Base-by-base conservation (phyloP, 2,888 invertebrate species). In the Tromatobia lineatoria region DNA sequence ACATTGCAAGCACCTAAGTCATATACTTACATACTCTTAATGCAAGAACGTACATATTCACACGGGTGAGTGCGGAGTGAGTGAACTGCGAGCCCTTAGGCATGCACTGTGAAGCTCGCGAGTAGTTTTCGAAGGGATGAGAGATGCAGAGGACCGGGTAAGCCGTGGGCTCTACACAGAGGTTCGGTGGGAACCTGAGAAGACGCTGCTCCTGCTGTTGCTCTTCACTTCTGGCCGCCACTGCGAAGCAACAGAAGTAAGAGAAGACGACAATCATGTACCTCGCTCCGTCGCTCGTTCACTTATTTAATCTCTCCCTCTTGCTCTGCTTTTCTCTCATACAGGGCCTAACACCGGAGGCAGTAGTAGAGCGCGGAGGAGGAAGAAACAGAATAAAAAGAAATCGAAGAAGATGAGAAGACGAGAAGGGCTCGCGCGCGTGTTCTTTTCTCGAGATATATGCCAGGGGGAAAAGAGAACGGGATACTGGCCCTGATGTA, bases 131-230 rank as follows among this genome's bases (percentile, higher is more conserved):
- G 70, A 79, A 84, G 81, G 81, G 78, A 84, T 82, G 81, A 82
- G 82, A 57, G 74, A 75, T 74, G 70, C 7, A 7, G 59, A 71
- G 75, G 74, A 81, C 74, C 81, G 78, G 80, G 78, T 77, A 74
- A 69, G 82, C 71, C 75, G 81, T 75, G 59, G 69, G 64, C 74
- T 52, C 59, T 34, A 54, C 70, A 45, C 71, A 29, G 42, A 61
- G 66, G 87, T 89, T 87, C 89, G 89, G 90, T 91, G 91, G 91
- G 91, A 91, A 91, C 91, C 88, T 87, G 90, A 91, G 91, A 91
- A 90, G 89, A 86, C 82, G 89, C 86, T 88, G 87, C 89, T 81
- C 88, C 86, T 85, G 86, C 57, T 75, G 78, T 76, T 80, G 87
- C 87, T 85, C 85, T 69, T 80, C 83, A 81, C 81, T 84, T 75